phyloP scores from a whole-genome alignment of 2,888 invertebrate genomes.

The Cabera pusaria region DNA sequence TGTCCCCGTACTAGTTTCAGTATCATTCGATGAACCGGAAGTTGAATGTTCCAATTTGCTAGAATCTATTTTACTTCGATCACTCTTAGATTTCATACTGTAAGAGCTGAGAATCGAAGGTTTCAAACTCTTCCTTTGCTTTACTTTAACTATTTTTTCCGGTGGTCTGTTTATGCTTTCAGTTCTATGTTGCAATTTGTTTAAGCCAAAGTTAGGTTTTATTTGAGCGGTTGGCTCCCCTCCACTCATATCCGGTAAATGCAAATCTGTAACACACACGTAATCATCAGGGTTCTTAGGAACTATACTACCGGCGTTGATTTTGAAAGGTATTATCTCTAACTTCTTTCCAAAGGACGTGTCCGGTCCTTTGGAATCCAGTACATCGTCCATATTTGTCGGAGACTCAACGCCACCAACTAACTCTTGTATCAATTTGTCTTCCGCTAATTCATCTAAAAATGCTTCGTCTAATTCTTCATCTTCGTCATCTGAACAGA shows the following conservation, averaged over 20 bases:
- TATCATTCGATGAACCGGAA: conserved; percentile 84
- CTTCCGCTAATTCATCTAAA: conserved; percentile 64
- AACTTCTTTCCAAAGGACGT: conserved; percentile 65
- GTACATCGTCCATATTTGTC: conserved; percentile 54
- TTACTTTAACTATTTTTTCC: conserved; percentile 69
- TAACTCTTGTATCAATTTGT: conserved; percentile 70
- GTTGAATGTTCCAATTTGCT: conserved; percentile 76
- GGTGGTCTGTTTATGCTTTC: conserved; percentile 71
- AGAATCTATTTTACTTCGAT: conserved; percentile 47
- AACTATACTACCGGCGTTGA: conserved; percentile 53
- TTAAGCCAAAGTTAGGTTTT: conserved; percentile 69
- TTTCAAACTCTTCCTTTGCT: conserved; percentile 58
- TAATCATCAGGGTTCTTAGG: conserved; percentile 64
- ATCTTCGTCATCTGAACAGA: conserved; percentile 62
- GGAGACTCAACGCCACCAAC: conserved; percentile 74
- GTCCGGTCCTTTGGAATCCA: conserved; percentile 74
- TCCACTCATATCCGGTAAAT: conserved; percentile 60
- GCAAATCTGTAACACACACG: conserved; percentile 65
- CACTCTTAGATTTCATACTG: conserved; percentile 46
- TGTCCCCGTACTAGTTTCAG: conserved; percentile 77
- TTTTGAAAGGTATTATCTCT: conserved; percentile 73
- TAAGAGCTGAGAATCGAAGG: conserved; percentile 50
- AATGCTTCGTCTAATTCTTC: conserved; percentile 53
- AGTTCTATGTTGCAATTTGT: conserved; percentile 68
- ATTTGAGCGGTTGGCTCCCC: conserved; percentile 71